Evolutionary conservation across 2,888 invertebrate genomes (phyloP).

Genomic region (Lydus trimaculatus): DNA sequence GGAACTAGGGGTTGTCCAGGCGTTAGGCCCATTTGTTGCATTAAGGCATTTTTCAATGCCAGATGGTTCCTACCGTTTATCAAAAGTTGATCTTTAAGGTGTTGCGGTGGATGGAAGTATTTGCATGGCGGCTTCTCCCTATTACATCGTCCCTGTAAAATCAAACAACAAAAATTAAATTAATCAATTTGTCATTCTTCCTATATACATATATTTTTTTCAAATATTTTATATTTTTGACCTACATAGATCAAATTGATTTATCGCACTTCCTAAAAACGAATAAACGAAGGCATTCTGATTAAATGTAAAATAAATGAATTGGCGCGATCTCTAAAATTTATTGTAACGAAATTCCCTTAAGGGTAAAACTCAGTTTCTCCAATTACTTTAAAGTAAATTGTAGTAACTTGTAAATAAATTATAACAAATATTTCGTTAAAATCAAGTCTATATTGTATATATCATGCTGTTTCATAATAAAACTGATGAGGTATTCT

Average conservation of each 20-base stretch:
- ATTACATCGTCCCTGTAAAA: slow-evolving; percentile 97
- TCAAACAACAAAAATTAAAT: slow-evolving; percentile 19
- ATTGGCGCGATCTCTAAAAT: too few species aligned
- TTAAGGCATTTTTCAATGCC: slow-evolving; percentile 97
- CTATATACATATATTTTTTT: too few species aligned
- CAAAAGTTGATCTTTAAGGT: slow-evolving; percentile 98
- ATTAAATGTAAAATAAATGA: too few species aligned
- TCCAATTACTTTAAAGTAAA: background rate
- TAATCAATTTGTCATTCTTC: background rate
- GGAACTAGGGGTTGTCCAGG: slow-evolving; percentile 91
- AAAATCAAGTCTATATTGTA: too few species aligned
- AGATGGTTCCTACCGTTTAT: slow-evolving; percentile 99
- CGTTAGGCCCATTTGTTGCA: slow-evolving; percentile 95
- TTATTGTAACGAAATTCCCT: too few species aligned
- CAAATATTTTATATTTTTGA: too few species aligned
- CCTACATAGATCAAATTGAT: too few species aligned
- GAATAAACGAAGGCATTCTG: background rate
- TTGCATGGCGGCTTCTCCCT: slow-evolving; percentile 99
- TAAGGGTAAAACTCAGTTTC: too few species aligned
- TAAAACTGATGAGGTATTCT: background rate
- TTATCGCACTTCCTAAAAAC: too few species aligned
- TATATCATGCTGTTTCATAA: too few species aligned
- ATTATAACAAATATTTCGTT: background rate
- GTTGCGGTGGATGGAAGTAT: slow-evolving; percentile 99
- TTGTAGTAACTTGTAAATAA: background rate